Base-by-base conservation (phyloP, 2,888 invertebrate species). In the Catocala nupta region DNA sequence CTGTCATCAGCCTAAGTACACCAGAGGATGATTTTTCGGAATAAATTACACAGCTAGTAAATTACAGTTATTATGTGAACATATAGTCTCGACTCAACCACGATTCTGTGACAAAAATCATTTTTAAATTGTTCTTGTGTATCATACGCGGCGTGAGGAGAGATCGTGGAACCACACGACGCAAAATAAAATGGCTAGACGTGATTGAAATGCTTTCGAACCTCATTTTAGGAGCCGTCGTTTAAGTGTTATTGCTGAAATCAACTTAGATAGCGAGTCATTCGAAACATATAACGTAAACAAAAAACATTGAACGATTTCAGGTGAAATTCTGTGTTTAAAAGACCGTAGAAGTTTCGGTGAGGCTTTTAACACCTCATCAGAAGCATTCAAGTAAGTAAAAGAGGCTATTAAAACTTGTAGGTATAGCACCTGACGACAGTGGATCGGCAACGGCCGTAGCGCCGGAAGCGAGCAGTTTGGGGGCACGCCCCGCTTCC, bases 401-500 rank as follows among this genome's bases (percentile, higher is more conserved):
- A 70, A 70, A 65, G 47, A 57, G 63, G 63, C 68, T 64, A 66
- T 75, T 69, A 71, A 62, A 73, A 68, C 55, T 59, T 62, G 52
- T 69, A 73, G 59, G 63, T 66, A 72, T 65, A 71, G 61, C 66
- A 77, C 80, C 76, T 77, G 75, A 78, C 73, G 76, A 72, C 70
- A 63, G 67, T 62, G 66, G 59, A 73, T 70, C 69, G 77, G 9
- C 25, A 4, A 63, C 65, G 58, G 55, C 59, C 68, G 77, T 78
- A 80, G 66, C 75, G 68, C 83, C 87, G 93, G 93, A 93, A 91
- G 88, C 73, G 85, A 86, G 87, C 88, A 90, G 92, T 92, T 91
- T 90, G 86, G 89, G 90, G 90, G 87, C 90, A 86, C 88, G 85
- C 89, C 90, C 88, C 81, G 74, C 82, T 89, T 93, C 93, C 93